These are phyloP conservation scores for Bovichtus diacanthus DNA, from an alignment of 2,797 vertebrate species.

Conservation along the genomic window DNA sequence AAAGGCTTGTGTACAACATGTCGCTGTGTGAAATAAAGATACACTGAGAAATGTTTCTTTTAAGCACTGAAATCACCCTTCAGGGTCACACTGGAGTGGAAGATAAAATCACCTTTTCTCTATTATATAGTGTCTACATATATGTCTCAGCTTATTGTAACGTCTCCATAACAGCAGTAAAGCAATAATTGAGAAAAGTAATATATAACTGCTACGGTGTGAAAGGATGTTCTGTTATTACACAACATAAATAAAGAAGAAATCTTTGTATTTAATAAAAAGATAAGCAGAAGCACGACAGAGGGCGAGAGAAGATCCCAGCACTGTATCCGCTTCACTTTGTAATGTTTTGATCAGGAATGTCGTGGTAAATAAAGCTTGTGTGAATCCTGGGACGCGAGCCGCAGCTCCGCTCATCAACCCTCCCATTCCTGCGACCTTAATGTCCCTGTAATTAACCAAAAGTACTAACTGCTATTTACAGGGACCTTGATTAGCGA, in stretches of 20 bases:
- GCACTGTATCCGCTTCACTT: neutral
- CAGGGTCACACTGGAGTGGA: constrained; percentile 6
- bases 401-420: constrained; percentile 22
- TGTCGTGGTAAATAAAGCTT: constrained; percentile 15
- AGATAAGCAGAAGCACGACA: too few species aligned
- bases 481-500: constrained; percentile 39
- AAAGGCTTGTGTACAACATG: too few species aligned
- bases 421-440: constrained; percentile 31
- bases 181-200: neutral
- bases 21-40: too few species aligned
- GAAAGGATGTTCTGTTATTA: neutral
- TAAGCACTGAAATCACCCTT: neutral
- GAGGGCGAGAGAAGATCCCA: too few species aligned
- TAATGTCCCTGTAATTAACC: constrained; percentile 43
- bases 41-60: neutral
- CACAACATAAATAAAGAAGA: neutral
- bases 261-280: neutral
- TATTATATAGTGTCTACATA: constrained; percentile 1
- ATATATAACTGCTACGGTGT: neutral
- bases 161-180: neutral
- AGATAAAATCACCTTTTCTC: constrained; percentile 21
- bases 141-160: neutral
- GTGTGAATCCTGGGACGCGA: constrained; percentile 7
- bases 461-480: constrained; percentile 48
- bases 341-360: neutral